Base-by-base conservation (phyloP, 2,888 invertebrate species). In the Aspidiotus destructor region DNA sequence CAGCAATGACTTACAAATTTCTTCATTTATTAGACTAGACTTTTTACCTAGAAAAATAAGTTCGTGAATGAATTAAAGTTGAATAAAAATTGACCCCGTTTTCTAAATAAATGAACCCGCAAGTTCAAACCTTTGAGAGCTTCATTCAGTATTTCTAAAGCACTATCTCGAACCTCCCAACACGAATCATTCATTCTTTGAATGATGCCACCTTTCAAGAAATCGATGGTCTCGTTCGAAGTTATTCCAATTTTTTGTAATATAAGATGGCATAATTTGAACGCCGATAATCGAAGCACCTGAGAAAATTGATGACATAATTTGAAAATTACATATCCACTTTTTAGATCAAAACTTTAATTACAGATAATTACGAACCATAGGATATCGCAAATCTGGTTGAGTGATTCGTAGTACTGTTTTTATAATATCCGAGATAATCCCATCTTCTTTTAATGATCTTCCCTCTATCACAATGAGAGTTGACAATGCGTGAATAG, bases 131-230 rank as follows among this genome's bases (percentile, higher is more conserved):
- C 48, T 11, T 48, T 48, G 48, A 58, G 11, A 28, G 28, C 2
- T 8, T 58, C 58, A 16, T 10, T 28, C 28, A 17, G 40, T 58
- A 58, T 7, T 58, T 58, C 58, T 13, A 58, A 28, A 10, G 13
- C 58, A 58, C 58, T 17, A 28, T 58, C 58, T 58, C 58, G 16
- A 16, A 58, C 8, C 28, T 58, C 58, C 58, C 58, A 58, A 28
- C 58, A 5, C 10, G 2, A 8, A 58, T 58, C 28, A 13, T 28
- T 13, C 8, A 28, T 40, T 17, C 58, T 8, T 11, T 40, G 17
- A 28, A 58, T 58, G 17, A 58, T 58, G 13, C 13, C 7, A 28
- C 40, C 28, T 58, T 2, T 58, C 40, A 58, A 28, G 5, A 58
- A 28, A 9, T 58, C 6, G 17, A 58, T 40, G 13, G 17, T 28